These are phyloP conservation scores for Melieria omissa DNA, from an alignment of 2,888 invertebrate genomes.

Conservation along the genomic window DNA sequence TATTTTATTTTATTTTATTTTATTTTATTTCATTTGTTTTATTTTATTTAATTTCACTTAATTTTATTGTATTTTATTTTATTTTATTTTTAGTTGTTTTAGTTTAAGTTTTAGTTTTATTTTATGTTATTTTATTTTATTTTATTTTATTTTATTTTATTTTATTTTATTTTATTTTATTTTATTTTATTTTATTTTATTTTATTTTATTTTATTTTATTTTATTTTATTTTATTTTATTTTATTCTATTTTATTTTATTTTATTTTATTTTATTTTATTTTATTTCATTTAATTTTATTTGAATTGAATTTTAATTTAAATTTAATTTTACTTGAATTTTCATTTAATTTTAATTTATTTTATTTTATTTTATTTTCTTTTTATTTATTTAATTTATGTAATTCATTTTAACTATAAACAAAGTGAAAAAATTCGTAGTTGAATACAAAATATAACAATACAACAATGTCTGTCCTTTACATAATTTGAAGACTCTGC, in stretches of 20 bases:
- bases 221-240: background rate
- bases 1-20: background rate
- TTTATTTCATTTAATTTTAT: no score
- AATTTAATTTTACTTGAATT: no score
- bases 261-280: slow-evolving; percentile 7
- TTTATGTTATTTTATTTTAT: no score
- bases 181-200: background rate
- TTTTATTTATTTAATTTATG: slow-evolving; percentile 5
- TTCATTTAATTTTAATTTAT: slow-evolving; percentile 1
- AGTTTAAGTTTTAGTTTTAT: no score
- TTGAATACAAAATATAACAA: no score
- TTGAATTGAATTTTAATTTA: background rate
- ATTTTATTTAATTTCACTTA: background rate
- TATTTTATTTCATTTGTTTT: background rate
- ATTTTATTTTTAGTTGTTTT: background rate
- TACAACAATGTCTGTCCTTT: no score
- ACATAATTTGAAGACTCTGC: no score
- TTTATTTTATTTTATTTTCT: slow-evolving; percentile 3
- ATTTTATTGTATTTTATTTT: no score
- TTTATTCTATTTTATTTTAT: background rate
- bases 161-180: background rate
- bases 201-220: slow-evolving; percentile 2
- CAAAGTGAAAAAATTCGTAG: no score
- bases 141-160: background rate
- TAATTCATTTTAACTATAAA: no score